These are phyloP conservation scores for Apotomis turbidana DNA, from an alignment of 2,888 invertebrate species.

Conservation along the genomic window DNA sequence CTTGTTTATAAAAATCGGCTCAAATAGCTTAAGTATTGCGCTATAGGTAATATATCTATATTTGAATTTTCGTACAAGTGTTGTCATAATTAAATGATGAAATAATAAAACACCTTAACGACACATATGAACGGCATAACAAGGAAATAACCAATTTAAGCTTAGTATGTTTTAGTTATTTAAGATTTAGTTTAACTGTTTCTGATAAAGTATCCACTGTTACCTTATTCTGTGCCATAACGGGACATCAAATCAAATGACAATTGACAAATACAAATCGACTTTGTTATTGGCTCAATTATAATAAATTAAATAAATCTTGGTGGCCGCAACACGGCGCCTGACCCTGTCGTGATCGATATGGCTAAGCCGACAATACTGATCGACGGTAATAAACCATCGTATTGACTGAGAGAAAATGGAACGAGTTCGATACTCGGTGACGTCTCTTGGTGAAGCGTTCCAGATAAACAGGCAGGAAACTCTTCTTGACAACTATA, in stretches of 20 bases:
- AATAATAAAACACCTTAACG: too few relatives aligned
- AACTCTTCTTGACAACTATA: too few relatives aligned
- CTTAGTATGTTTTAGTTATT: too few relatives aligned
- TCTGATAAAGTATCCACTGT: neutral
- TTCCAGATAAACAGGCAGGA: too few relatives aligned
- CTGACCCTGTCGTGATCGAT: conserved; percentile 58
- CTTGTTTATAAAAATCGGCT: too few relatives aligned
- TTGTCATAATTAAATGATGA: too few relatives aligned
- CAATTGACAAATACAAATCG: conserved; percentile 25
- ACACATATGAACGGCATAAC: too few relatives aligned
- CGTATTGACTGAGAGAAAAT: conserved; percentile 74
- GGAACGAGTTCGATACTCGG: conserved; percentile 66
- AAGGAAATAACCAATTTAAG: too few relatives aligned
- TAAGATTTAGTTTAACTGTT: neutral
- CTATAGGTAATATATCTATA: too few relatives aligned
- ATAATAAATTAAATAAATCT: conserved; percentile 14
- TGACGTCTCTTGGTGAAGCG: conserved; percentile 38
- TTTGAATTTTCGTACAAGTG: too few relatives aligned
- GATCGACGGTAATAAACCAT: conserved; percentile 77
- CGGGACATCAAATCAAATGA: conserved; percentile 11
- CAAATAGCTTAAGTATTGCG: too few relatives aligned
- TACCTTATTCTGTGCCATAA: too few relatives aligned
- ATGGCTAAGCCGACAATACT: conserved; percentile 79
- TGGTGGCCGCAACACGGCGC: conserved; percentile 40
- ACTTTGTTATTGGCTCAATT: neutral